A percentile compares a stretch with the other conserved stretches of the same genome.
Evolutionary conservation across 2,113 vertebrate species (phyloP).

Genomic region (Falcunculus frontatus): DNA sequence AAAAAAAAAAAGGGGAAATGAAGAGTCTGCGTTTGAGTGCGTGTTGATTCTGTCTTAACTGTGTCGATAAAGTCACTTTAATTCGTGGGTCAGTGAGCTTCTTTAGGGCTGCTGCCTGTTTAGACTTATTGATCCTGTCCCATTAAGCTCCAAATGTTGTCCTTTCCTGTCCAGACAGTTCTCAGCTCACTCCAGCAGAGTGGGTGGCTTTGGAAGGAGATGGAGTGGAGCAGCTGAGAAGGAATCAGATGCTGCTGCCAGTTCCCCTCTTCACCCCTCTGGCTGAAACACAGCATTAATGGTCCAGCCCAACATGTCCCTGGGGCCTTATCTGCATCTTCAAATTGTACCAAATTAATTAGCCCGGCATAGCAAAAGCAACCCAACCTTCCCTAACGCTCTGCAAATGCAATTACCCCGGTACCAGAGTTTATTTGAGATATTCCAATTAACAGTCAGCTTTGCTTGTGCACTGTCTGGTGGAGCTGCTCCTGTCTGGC

Average conservation of each 20-base stretch:
- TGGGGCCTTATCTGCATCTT: slow-evolving; percentile 11
- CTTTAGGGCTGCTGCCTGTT: background rate
- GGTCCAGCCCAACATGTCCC: background rate
- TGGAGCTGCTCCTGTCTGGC: background rate
- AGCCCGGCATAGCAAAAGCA: background rate
- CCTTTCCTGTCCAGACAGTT: background rate
- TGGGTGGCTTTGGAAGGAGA: background rate
- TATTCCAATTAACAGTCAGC: background rate
- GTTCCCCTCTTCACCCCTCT: background rate
- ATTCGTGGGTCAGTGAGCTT: background rate
- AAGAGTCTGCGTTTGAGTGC: background rate
- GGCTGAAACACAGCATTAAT: background rate
- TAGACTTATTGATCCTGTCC: background rate
- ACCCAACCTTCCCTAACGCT: background rate
- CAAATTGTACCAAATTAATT: slow-evolving; percentile 53
- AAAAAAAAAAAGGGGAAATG: background rate
- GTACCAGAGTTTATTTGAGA: background rate
- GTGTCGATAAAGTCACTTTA: background rate
- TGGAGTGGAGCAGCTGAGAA: background rate
- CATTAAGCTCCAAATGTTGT: background rate
- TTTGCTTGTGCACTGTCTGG: background rate
- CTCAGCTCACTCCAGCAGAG: background rate
- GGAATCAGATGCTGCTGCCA: background rate
- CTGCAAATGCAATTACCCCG: background rate
- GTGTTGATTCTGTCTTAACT: background rate